A percentile compares a stretch with the other conserved stretches of the same genome.
phyloP scores from a whole-genome alignment of 1,140 invertebrate species.

The Contarinia nasturtii region DNA sequence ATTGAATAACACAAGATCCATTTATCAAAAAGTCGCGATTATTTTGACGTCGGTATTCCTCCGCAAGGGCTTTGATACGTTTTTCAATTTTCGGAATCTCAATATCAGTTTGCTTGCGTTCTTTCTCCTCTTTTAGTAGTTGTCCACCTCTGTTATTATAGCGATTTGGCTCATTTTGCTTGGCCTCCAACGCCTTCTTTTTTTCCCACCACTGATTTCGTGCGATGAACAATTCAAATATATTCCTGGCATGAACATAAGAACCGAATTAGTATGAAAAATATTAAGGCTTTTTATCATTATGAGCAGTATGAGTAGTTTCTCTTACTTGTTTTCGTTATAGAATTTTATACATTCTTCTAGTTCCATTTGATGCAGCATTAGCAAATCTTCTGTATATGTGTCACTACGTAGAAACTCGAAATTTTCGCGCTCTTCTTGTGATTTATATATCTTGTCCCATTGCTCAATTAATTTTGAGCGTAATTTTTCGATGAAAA shows the following conservation, averaged over 20 bases:
- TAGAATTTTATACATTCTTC: conserved; percentile 44
- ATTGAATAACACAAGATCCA: conserved; percentile 33
- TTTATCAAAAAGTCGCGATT: conserved; percentile 33
- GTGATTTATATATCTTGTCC: conserved; percentile 46
- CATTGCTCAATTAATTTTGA: conserved; percentile 46
- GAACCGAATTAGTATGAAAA: conserved; percentile 13
- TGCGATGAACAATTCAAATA: conserved; percentile 41
- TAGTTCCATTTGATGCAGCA: conserved; percentile 52
- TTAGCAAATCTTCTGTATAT: conserved; percentile 54
- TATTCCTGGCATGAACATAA: conserved; percentile 20
- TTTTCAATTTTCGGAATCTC: conserved; percentile 49
- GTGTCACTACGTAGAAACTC: conserved; percentile 34
- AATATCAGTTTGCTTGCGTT: conserved; percentile 45
- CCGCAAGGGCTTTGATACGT: conserved; percentile 28
- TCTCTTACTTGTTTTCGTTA: conserved; percentile 38
- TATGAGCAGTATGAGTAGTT: no score
- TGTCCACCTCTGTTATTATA: conserved; percentile 71
- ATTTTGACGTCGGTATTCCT: conserved; percentile 29
- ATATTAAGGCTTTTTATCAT: conserved; percentile 3
- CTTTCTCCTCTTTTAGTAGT: conserved; percentile 63
- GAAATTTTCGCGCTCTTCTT: conserved; percentile 39
- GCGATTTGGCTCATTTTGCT: conserved; percentile 52
- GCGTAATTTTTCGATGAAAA: conserved; percentile 48
- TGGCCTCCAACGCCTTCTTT: conserved; percentile 46
- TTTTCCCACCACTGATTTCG: conserved; percentile 42